Evolutionary conservation across 2,888 invertebrate genomes (phyloP), one percentile per base, ranked within the genome.

Genomic region (Esperia sulphurella): DNA sequence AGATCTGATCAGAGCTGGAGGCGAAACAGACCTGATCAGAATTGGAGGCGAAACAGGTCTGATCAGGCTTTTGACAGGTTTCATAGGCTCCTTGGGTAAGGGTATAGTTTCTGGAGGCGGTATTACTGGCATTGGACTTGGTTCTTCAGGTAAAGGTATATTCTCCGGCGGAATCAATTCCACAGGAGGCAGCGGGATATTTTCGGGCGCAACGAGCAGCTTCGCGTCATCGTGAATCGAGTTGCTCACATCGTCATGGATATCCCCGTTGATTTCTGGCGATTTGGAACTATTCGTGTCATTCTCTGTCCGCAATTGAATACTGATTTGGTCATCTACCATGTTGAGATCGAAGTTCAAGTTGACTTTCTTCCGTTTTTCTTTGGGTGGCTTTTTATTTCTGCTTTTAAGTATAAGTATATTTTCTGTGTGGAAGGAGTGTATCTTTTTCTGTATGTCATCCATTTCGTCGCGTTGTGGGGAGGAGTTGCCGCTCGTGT

Each of bases 361-460:
- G 53, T 90, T 90, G n/a, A 90, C 90, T 62, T 90, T 89, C 79
- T 90, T 90, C 52, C 90, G 79, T 54, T 90, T 90, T 58, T 90
- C 90, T 55, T 90, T 90, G 0, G 88, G 74, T 6, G 74, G 87
- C 50, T 92, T 92, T 51, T 91, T 92, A 50, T 92, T 92, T 53
- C 92, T 85, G 46, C 92, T 92, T 59, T 92, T 91, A 41, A 92
- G 69, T 59, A 92, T 91, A 54, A 89, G 86, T 53, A 92, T 92
- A 65, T 92, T 92, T 63, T 91, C 92, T 1, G 92, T 92, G 65
- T 92, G 92, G 68, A 92, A 92, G 33, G 91, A 92, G 59, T 92
- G 91, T 53, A 92, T 84, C 56, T 91, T 91, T 60, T 92, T 91
- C 63, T 92, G 92, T 47, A 92, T 92, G 59, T 92, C 92, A 56